Evolutionary conservation across 2,888 invertebrate genomes (phyloP).

Genomic region (Chironomus riparius): DNA sequence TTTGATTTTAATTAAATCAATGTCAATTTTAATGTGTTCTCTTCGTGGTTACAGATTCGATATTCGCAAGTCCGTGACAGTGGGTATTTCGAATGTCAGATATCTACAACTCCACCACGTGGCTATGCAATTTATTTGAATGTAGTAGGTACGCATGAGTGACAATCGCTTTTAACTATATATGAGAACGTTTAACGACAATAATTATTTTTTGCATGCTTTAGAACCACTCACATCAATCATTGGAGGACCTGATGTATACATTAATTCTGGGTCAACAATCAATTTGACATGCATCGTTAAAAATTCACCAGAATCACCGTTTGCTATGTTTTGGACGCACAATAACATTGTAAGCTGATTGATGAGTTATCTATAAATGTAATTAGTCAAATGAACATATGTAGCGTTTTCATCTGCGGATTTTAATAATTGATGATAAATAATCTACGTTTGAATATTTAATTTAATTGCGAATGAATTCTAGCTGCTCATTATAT

Average conservation of each 20-base stretch:
- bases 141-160: conserved; percentile 54
- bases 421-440: not conserved
- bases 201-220: not conserved
- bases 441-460: not conserved
- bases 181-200: not conserved
- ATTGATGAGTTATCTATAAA: not conserved
- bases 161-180: not conserved
- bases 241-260: conserved; percentile 55
- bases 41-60: conserved; percentile 45
- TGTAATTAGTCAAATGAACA: not conserved
- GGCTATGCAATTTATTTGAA: conserved; percentile 61
- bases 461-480: not conserved
- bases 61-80: conserved; percentile 75
- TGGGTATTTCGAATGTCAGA: conserved; percentile 68
- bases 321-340: conserved; percentile 79
- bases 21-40: conserved; percentile 22
- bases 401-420: too few relatives aligned
- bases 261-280: conserved; percentile 58
- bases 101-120: conserved; percentile 65
- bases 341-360: conserved; percentile 68
- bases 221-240: conserved; percentile 55
- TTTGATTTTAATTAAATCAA: not conserved
- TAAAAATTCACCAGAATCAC: conserved; percentile 59
- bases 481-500: not conserved
- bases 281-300: conserved; percentile 56